These are phyloP conservation scores for Prionchulus punctatus DNA, from an alignment of 2,888 invertebrate genomes.

Conservation along the genomic window DNA sequence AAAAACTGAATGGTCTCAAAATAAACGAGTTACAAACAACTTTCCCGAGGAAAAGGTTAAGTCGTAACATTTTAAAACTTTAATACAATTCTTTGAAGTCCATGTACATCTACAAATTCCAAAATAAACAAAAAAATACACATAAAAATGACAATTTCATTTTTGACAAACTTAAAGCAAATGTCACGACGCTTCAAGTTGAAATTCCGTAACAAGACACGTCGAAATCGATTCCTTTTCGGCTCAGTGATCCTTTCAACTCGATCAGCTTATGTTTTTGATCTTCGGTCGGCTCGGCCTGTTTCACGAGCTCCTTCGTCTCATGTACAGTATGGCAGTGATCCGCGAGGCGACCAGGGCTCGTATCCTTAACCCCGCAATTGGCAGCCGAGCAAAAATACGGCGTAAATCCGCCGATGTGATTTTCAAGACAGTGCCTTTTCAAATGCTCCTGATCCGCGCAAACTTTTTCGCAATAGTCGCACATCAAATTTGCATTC, in stretches of 20 bases:
- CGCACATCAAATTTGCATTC: too few species aligned
- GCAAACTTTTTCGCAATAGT: background rate
- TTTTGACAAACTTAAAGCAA: too few species aligned
- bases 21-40: too few species aligned
- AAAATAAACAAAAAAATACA: too few species aligned
- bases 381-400: background rate
- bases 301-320: background rate
- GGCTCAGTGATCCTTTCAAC: background rate
- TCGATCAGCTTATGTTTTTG: background rate
- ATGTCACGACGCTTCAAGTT: too few species aligned
- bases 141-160: too few species aligned
- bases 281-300: background rate
- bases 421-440: background rate
- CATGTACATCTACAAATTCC: too few species aligned
- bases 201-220: too few species aligned
- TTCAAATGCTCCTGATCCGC: background rate
- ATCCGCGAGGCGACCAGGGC: background rate
- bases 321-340: background rate
- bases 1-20: too few species aligned
- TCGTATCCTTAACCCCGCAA: background rate
- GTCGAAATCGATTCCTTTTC: background rate
- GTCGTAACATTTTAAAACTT: too few species aligned
- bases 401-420: background rate
- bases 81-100: too few species aligned
- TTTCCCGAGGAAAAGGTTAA: too few species aligned